Evolutionary conservation across 1,140 invertebrate genomes (phyloP).

Genomic region (Idris sp.): DNA sequence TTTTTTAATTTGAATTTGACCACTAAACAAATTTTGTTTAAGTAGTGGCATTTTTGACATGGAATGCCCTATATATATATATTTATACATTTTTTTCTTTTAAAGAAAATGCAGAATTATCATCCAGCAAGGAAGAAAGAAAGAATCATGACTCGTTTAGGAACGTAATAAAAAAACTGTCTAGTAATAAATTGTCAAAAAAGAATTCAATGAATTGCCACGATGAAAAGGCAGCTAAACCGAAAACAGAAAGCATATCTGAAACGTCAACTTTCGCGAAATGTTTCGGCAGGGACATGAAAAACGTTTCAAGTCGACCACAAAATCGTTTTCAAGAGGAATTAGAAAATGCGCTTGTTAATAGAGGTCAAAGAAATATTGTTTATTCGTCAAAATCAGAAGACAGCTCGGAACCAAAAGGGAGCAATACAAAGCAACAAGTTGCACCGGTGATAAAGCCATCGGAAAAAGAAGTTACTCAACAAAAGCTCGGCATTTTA

Average conservation of each 20-base stretch:
- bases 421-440: constrained; percentile 5
- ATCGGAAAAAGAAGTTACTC: constrained; percentile 9
- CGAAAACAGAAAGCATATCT: constrained; percentile 34
- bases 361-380: constrained; percentile 43
- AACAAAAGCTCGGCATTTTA: constrained; percentile 32
- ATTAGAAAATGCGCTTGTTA: constrained; percentile 59
- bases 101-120: constrained; percentile 1
- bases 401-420: constrained; percentile 14
- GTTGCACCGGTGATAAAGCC: background rate
- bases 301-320: constrained; percentile 38
- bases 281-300: constrained; percentile 62
- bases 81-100: background rate
- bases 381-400: constrained; percentile 45
- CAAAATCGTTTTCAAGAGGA: constrained; percentile 69
- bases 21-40: too few species aligned
- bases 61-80: background rate
- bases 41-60: background rate
- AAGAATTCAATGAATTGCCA: constrained; percentile 64
- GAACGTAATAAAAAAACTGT: constrained; percentile 60
- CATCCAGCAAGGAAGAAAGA: constrained; percentile 39
- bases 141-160: constrained; percentile 61
- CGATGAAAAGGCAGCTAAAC: constrained; percentile 39
- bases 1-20: too few species aligned
- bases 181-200: constrained; percentile 58
- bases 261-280: constrained; percentile 60